phyloP scores from a whole-genome alignment of 2,888 invertebrate species.

The Archips crataeganus region DNA sequence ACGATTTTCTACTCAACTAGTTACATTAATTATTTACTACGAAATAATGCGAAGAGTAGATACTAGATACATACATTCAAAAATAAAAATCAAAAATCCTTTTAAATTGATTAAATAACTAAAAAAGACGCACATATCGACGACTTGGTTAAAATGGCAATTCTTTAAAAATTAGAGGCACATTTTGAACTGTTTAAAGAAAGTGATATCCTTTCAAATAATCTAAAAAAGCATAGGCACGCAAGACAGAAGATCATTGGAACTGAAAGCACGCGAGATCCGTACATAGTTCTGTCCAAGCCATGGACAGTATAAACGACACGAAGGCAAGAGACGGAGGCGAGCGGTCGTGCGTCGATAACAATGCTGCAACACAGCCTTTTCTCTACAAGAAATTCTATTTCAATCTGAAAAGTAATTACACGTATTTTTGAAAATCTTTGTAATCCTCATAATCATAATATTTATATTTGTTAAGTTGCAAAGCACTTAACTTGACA shows the following conservation, averaged over 20 bases:
- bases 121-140: too few species aligned
- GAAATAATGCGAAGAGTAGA: too few species aligned
- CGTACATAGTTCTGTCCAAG: not conserved
- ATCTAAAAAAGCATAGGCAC: not conserved
- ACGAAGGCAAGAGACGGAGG: constrained; percentile 7
- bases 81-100: too few species aligned
- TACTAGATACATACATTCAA: too few species aligned
- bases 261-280: not conserved
- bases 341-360: constrained; percentile 56
- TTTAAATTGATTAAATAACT: too few species aligned
- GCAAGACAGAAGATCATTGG: not conserved
- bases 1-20: too few species aligned
- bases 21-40: too few species aligned
- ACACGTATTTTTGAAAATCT: not conserved
- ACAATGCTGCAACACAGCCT: constrained; percentile 48
- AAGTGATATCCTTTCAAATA: not conserved
- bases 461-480: not conserved
- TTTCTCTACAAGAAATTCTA: constrained; percentile 48
- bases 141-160: not conserved
- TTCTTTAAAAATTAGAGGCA: not conserved
- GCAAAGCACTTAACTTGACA: not conserved
- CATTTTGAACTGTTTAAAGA: not conserved
- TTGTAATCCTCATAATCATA: not conserved
- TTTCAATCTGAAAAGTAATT: constrained; percentile 26
- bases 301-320: not conserved